A percentile compares a stretch with the other conserved stretches of the same genome.
Evolutionary conservation across 2,888 invertebrate genomes (phyloP).

Genomic region (Bombyx huttoni): DNA sequence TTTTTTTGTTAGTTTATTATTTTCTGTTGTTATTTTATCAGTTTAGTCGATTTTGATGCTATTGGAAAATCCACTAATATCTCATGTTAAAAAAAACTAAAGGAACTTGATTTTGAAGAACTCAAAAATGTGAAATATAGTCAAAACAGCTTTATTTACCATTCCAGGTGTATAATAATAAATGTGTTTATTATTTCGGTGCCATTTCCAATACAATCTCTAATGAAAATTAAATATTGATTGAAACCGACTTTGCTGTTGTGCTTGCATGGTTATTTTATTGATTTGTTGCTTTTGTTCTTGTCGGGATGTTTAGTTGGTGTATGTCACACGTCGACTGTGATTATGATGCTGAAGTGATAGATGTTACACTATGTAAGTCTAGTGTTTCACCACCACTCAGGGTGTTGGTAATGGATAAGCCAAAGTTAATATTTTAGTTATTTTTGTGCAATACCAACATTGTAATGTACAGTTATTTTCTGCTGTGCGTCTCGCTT

Average conservation of each 20-base stretch:
- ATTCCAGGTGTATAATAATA: not conserved
- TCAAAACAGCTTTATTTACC: not conserved
- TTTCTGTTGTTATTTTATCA: conserved; percentile 52
- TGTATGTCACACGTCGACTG: conserved; percentile 24
- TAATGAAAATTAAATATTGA: not conserved
- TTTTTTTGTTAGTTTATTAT: conserved; percentile 48
- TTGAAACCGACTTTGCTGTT: not conserved
- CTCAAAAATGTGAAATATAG: not conserved
- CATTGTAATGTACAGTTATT: conserved; percentile 66
- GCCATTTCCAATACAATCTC: not conserved
- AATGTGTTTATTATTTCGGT: not conserved
- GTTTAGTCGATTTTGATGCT: conserved; percentile 10
- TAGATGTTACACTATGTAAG: conserved; percentile 20
- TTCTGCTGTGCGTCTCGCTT: conserved; percentile 16
- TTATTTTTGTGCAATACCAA: conserved; percentile 63
- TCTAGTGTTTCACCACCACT: conserved; percentile 31
- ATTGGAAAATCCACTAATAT: not conserved
- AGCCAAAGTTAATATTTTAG: conserved; percentile 69
- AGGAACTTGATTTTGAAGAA: no score
- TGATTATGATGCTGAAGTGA: conserved; percentile 28
- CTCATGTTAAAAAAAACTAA: no score
- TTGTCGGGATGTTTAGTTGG: not conserved
- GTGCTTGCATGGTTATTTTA: not conserved
- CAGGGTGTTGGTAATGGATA: conserved; percentile 56
- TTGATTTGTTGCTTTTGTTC: not conserved